These are phyloP conservation scores for Rhyzopertha dominica DNA, from an alignment of 1,140 invertebrate genomes.

Conservation along the genomic window DNA sequence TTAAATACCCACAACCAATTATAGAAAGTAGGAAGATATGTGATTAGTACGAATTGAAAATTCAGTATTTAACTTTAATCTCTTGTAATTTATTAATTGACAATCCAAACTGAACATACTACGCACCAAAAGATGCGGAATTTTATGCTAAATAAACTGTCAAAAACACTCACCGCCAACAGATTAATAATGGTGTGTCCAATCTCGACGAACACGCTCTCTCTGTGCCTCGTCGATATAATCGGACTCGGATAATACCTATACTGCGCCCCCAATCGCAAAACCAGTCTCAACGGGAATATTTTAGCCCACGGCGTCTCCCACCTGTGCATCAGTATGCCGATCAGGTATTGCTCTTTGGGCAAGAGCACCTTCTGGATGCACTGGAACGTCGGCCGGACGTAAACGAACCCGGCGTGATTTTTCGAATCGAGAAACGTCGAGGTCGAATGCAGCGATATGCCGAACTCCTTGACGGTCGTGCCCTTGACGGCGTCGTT, in stretches of 20 bases:
- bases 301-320: constrained; percentile 85
- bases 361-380: constrained; percentile 72
- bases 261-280: constrained; percentile 80
- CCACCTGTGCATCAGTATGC: constrained; percentile 79
- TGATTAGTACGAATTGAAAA: no score
- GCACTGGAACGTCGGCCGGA: constrained; percentile 79
- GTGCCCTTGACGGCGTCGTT: constrained; percentile 72
- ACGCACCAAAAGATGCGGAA: no score
- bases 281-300: constrained; percentile 70
- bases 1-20: no score
- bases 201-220: constrained; percentile 82
- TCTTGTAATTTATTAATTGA: no score
- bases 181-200: constrained; percentile 89
- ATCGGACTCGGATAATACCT: constrained; percentile 84
- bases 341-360: constrained; percentile 72
- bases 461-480: constrained; percentile 68
- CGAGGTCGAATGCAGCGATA: constrained; percentile 56
- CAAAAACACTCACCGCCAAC: constrained; percentile 63
- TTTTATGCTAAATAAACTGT: no score
- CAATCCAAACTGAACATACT: no score
- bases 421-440: constrained; percentile 74
- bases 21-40: no score
- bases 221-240: constrained; percentile 72
- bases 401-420: constrained; percentile 79
- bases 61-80: no score